Base-by-base conservation (phyloP, 2,888 invertebrate species). In the Diarsia rubi region DNA sequence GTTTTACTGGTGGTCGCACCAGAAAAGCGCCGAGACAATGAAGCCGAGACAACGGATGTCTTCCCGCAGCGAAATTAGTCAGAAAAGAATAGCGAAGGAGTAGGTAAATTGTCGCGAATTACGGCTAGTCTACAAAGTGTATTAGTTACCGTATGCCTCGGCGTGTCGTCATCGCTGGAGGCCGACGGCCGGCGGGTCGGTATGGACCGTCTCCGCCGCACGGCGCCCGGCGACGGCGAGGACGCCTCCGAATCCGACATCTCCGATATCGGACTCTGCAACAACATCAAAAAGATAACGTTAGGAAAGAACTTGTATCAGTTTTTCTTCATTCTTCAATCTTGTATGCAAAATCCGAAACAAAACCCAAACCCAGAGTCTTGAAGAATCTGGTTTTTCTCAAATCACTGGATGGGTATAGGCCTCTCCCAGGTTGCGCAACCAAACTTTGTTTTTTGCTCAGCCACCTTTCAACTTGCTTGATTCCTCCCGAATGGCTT, bases 241-340 rank as follows among this genome's bases (percentile, higher is more conserved):
- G 96, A 94, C 72, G 95, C 91, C 79, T 97, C 97, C 52, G 97
- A 97, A 84, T 97, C 97, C 9, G 97, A 97, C 83, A 97, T 92
- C 89, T 97, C 97, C 82, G 97, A 97, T 75, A 97, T 93, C 78
- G 97, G 95, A 88, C 95, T 96, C 95, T 96, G 88, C 27, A 74
- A 79, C 81, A 73, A 73, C n/a, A 63, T 3, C 0, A 78, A 31
- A 63, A 11, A 24, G 1, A n/a, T 27, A 27, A n/a, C 14, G 27
- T 63, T 74, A 74, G 31, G 27, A 0, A 47, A 65, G 27, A 14
- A 44, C 21, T 54, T n/a, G 24, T 9, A 21, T 42, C 11, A 16
- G 21, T 9, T 27, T 49, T 69, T 47, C 69, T 24, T 37, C 3
- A 16, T 21, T 37, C 3, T n/a, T 44, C 11, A 16, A 42, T 57